Percentiles rank a stretch among this genome's conserved stretches.
These are phyloP conservation scores for Carassius gibelio DNA, from an alignment of 2,113 vertebrate species.

Conservation along the genomic window DNA sequence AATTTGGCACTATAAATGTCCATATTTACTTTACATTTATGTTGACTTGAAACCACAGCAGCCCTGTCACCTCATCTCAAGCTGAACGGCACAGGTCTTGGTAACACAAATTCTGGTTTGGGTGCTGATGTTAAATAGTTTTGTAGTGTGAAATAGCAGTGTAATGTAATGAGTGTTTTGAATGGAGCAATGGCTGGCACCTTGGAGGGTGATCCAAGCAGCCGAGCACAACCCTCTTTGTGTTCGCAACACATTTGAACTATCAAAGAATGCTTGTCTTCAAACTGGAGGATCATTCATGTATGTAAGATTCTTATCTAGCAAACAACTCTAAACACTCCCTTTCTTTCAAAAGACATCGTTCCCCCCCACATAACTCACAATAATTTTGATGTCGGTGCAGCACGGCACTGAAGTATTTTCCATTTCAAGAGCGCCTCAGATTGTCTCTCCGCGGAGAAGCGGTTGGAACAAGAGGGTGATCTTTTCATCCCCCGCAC, in stretches of 20 bases:
- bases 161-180: conserved; percentile 56
- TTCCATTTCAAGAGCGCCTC: conserved; percentile 36
- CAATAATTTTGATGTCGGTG: conserved; percentile 15
- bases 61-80: not conserved
- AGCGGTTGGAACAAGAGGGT: conserved; percentile 30
- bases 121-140: conserved; percentile 42
- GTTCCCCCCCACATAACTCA: not conserved
- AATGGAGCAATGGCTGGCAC: conserved; percentile 54
- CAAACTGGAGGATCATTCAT: conserved; percentile 41
- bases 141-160: conserved; percentile 52
- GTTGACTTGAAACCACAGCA: conserved; percentile 15
- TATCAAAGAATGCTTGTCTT: conserved; percentile 54
- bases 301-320: conserved; percentile 54
- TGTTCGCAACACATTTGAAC: conserved; percentile 51
- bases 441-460: conserved; percentile 38
- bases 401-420: conserved; percentile 23
- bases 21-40: too few species aligned
- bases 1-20: not conserved
- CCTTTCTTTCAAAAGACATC: conserved; percentile 31
- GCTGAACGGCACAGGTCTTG: not conserved
- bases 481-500: conserved; percentile 49
- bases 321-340: conserved; percentile 32
- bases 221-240: conserved; percentile 50
- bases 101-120: conserved; percentile 36
- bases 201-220: conserved; percentile 34